Conservation (phyloP, 2,113 vertebrate species). For the Salvelinus fontinalis region DNA sequence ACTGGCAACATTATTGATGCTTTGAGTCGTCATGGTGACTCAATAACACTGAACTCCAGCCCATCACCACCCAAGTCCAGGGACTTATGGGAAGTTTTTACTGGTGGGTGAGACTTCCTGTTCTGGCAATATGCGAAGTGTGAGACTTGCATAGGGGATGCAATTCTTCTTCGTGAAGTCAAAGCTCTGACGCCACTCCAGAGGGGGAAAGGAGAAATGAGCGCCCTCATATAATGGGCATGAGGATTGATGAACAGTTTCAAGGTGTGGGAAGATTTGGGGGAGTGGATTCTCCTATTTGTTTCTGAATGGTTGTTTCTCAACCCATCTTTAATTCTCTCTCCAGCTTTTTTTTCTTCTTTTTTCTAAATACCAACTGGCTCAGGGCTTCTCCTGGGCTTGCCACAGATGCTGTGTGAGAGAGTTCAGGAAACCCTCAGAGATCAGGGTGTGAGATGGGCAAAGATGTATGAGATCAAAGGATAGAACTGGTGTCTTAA, state of each 20-base stretch:
- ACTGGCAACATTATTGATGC: slow-evolving; percentile 56
- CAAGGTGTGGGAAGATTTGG: slow-evolving; percentile 44
- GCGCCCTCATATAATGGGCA: slow-evolving; percentile 20
- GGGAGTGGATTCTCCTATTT: slow-evolving; percentile 33
- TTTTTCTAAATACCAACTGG: slow-evolving; percentile 55
- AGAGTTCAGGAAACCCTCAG: slow-evolving; percentile 1
- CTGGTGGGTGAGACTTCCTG: slow-evolving; percentile 18
- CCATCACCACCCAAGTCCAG: slow-evolving; percentile 48
- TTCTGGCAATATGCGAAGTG: slow-evolving; percentile 35
- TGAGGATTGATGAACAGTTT: slow-evolving; percentile 51
- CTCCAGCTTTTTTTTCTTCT: slow-evolving; percentile 38
- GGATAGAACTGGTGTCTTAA: slow-evolving; percentile 20
- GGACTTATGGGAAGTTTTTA: slow-evolving; percentile 48
- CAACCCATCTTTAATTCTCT: slow-evolving; percentile 67
- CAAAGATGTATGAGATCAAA: slow-evolving; percentile 13
- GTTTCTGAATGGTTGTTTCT: slow-evolving; percentile 64
- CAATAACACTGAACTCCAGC: slow-evolving; percentile 43
- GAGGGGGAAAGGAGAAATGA: slow-evolving; percentile 15
- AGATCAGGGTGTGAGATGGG: neutral
- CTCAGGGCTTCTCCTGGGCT: slow-evolving; percentile 76
- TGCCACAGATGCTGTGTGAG: slow-evolving; percentile 33
- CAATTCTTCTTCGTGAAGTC: slow-evolving; percentile 13
- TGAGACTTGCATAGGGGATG: slow-evolving; percentile 26
- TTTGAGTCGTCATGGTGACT: slow-evolving; percentile 43
- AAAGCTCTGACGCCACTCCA: slow-evolving; percentile 16